These are phyloP conservation scores for Tachystola acroxantha DNA, from an alignment of 2,888 invertebrate species.

Conservation along the genomic window DNA sequence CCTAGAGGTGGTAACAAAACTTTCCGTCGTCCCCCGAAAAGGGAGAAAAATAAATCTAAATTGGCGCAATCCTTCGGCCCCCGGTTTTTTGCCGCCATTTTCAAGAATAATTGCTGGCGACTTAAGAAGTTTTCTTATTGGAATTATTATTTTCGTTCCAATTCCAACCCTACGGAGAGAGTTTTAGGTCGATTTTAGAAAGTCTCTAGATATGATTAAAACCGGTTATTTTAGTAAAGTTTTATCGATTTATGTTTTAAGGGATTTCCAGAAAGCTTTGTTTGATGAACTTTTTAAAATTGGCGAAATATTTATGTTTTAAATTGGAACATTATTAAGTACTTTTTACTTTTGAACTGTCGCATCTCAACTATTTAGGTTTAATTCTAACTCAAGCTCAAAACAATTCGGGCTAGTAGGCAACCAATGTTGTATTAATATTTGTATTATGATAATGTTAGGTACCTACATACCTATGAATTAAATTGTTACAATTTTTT, in stretches of 20 bases:
- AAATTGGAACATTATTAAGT: too few species aligned
- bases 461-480: too few species aligned
- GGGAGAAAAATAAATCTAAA: conserved; percentile 77
- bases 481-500: too few species aligned
- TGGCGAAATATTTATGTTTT: too few species aligned
- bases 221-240: conserved; percentile 46
- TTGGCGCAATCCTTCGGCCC: conserved; percentile 73
- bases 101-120: conserved; percentile 67
- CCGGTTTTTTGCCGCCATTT: conserved; percentile 71
- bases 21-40: conserved; percentile 43
- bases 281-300: background rate
- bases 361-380: too few species aligned
- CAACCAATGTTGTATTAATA: too few species aligned
- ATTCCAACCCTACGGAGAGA: conserved; percentile 16
- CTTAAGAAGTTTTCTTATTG: conserved; percentile 47
- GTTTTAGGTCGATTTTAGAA: conserved; percentile 12
- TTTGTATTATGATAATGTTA: too few species aligned
- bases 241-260: conserved; percentile 2
- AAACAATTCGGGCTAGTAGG: too few species aligned
- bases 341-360: too few species aligned
- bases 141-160: conserved; percentile 11
- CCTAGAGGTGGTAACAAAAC: conserved; percentile 57
- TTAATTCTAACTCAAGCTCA: too few species aligned
- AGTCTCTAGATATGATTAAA: conserved; percentile 25
- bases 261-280: background rate